Conservation (phyloP, 2,888 invertebrate species). For the Rhodophaea formosa region DNA sequence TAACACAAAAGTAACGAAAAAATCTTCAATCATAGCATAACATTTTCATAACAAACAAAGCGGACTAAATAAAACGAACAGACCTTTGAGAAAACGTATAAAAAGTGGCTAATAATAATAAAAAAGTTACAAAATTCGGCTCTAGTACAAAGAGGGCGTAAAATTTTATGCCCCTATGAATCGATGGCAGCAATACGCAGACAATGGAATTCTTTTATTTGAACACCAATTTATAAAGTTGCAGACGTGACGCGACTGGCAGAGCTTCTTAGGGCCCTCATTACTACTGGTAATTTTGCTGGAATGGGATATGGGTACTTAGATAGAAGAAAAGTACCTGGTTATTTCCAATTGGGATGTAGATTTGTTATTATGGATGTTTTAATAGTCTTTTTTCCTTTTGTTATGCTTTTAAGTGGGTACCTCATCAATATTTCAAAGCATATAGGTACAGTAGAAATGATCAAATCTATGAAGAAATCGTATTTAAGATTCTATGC, state of each 20-base stretch:
- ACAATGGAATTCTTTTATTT: constrained; percentile 36
- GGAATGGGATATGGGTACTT: background rate
- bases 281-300: constrained; percentile 4
- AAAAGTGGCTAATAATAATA: constrained; percentile 40
- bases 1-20: background rate
- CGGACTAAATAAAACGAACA: constrained; percentile 20
- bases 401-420: background rate
- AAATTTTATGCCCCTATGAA: constrained; percentile 41
- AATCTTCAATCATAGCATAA: constrained; percentile 4
- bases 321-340: background rate
- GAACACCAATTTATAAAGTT: constrained; percentile 38
- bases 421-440: too few relatives aligned
- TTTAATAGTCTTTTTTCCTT: background rate
- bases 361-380: background rate
- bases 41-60: constrained; percentile 13
- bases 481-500: too few relatives aligned
- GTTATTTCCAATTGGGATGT: background rate
- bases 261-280: constrained; percentile 20
- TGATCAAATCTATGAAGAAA: too few relatives aligned
- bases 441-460: too few relatives aligned
- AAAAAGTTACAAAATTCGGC: constrained; percentile 39
- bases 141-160: constrained; percentile 35
- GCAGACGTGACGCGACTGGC: constrained; percentile 31
- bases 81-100: constrained; percentile 21
- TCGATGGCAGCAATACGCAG: constrained; percentile 25